These are phyloP conservation scores for Nesoenas mayeri DNA, from an alignment of 2,113 vertebrate species.

Conservation along the genomic window DNA sequence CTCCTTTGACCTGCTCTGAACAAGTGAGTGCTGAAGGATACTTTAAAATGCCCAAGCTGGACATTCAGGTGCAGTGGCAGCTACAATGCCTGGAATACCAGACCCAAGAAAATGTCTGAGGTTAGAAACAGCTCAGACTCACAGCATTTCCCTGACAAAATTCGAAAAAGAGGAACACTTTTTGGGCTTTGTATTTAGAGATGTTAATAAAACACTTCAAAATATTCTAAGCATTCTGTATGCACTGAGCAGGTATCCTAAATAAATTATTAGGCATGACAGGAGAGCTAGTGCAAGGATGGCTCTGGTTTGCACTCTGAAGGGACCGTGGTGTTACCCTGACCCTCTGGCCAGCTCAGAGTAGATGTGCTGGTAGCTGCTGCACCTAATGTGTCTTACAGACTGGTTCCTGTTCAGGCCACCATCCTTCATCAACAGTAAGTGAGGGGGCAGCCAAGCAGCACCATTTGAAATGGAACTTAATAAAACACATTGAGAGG, in stretches of 20 bases:
- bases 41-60: neutral
- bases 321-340: rapidly evolving
- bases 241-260: neutral
- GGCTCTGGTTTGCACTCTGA: neutral
- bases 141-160: neutral
- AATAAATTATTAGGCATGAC: neutral
- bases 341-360: neutral
- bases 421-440: neutral
- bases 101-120: neutral
- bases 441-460: neutral
- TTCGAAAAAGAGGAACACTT: neutral
- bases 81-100: neutral
- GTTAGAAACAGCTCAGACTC: neutral
- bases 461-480: neutral
- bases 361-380: rapidly evolving
- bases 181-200: neutral
- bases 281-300: neutral
- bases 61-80: neutral
- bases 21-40: neutral
- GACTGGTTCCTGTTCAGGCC: neutral
- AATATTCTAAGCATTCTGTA: neutral
- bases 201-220: neutral
- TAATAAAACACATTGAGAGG: neutral
- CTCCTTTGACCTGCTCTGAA: neutral
- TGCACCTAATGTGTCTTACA: neutral